phyloP scores from a whole-genome alignment of 2,113 vertebrate genomes.

The Toxotes jaculatrix region DNA sequence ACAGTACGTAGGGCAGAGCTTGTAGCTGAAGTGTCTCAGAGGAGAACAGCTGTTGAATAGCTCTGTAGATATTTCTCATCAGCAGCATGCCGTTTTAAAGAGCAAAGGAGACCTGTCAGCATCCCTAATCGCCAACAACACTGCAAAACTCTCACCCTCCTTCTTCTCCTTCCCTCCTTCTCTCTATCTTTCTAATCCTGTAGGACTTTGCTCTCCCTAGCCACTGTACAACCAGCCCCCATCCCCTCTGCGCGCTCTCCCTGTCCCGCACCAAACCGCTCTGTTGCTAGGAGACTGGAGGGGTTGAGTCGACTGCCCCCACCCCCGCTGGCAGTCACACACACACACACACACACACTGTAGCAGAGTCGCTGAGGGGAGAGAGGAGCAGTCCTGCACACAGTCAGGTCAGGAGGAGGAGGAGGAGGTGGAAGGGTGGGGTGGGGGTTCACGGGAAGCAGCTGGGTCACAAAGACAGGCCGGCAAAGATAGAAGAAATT shows the following conservation, averaged over 20 bases:
- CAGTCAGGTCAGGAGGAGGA: constrained; percentile 75
- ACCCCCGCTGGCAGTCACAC: constrained; percentile 82
- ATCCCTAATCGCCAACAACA: constrained; percentile 73
- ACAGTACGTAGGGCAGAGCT: constrained; percentile 44
- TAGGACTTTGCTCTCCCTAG: constrained; percentile 83
- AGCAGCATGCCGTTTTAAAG: constrained; percentile 64
- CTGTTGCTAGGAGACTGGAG: constrained; percentile 90
- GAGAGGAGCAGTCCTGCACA: constrained; percentile 79
- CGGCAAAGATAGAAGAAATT: constrained; percentile 64
- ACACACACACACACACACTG: constrained; percentile 56
- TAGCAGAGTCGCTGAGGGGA: constrained; percentile 68
- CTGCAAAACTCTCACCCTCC: constrained; percentile 72
- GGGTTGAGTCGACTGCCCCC: constrained; percentile 86
- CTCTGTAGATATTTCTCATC: constrained; percentile 77
- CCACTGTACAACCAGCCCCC: constrained; percentile 82
- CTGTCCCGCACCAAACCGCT: constrained; percentile 88
- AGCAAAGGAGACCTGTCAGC: constrained; percentile 78
- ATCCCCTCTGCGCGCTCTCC: constrained; percentile 75
- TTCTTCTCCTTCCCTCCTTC: constrained; percentile 59
- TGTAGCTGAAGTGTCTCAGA: constrained; percentile 58
- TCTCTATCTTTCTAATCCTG: constrained; percentile 77
- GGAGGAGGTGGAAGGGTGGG: constrained; percentile 15
- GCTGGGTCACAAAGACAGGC: constrained; percentile 83
- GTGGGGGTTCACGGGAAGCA: constrained; percentile 71
- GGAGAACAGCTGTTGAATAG: constrained; percentile 82